Conservation (phyloP, 2,113 vertebrate species). For the Pangasianodon gigas region DNA sequence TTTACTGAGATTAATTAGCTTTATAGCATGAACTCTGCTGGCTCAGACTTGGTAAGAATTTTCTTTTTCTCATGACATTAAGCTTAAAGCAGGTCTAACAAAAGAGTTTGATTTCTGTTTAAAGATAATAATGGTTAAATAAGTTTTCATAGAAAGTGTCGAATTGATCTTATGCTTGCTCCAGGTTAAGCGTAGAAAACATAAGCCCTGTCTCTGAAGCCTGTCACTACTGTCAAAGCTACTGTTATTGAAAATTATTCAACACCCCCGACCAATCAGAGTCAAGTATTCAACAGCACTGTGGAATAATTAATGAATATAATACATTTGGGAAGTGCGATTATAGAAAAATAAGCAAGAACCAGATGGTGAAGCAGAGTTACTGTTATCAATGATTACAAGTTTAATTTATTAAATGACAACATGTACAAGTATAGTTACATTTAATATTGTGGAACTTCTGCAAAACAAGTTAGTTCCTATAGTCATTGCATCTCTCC, state of each 20-base stretch:
- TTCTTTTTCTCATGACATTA: background rate
- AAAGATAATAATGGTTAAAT: background rate
- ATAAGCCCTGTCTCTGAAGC: background rate
- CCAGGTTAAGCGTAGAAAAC: background rate
- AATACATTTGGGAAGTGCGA: background rate
- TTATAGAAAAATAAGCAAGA: background rate
- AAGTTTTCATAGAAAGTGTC: background rate
- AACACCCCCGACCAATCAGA: background rate
- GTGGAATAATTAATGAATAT: background rate
- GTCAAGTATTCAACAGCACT: background rate
- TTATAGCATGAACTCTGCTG: background rate
- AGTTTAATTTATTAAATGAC: background rate
- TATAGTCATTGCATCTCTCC: background rate
- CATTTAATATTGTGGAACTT: background rate
- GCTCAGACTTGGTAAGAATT: background rate
- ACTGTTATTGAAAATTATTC: background rate
- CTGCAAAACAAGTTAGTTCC: background rate
- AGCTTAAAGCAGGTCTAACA: background rate
- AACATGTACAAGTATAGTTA: background rate
- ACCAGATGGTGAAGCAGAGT: too few species aligned
- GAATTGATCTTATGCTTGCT: background rate
- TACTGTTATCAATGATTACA: too few species aligned
- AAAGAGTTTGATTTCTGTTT: background rate
- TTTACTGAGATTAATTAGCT: conserved; percentile 12
- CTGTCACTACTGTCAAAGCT: background rate